Base-by-base conservation (phyloP, 2,113 vertebrate genomes). In the Aegotheles bennettii region DNA sequence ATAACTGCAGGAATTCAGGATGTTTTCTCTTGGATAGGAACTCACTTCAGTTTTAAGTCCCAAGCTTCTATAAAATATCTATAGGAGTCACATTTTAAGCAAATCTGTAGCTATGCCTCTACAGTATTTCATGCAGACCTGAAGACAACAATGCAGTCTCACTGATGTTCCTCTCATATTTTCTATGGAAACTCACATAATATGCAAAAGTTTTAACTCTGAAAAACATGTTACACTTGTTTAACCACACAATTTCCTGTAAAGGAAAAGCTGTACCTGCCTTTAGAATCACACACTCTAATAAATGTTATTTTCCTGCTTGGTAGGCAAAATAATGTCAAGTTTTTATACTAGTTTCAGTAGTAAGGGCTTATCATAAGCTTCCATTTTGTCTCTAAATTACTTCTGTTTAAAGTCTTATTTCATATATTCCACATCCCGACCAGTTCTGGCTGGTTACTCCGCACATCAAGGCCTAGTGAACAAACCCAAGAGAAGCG, bases 381-480 rank as follows among this genome's bases (percentile, higher is more conserved):
- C 16, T 68, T 42, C n/a, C 23, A 11, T 53, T 86, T 68, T 76
- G 25, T 8, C 31, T 59, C 40, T 60, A 18, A 2, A 26, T 42
- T 61, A 29, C 18, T 54, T 89, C 19, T 47, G 16, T 47, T 56
- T 87, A 12, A 84, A 70, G 11, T 47, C 24, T 16, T 85, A 47
- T 60, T n/a, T 38, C 43, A 64, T 31, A 40, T 4, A 36, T 51
- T n/a, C 14, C 1, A 6, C 45, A 69, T 36, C 31, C 11, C 53
- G 88, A 65, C 6, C 8, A 71, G 33, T 51, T 89, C 18, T 64
- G 3, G 0, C 25, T 48, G 12, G 23, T 88, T 42, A 57, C 10
- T 33, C 35, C 87, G 47, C 8, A n/a, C 0, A 0, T 40, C 0
- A 0, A 7, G 6, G 28, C 13, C 23, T 42, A 45, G 4, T 25